These are phyloP conservation scores for Athripsodes cinereus DNA, from an alignment of 2,888 invertebrate species.

Conservation along the genomic window DNA sequence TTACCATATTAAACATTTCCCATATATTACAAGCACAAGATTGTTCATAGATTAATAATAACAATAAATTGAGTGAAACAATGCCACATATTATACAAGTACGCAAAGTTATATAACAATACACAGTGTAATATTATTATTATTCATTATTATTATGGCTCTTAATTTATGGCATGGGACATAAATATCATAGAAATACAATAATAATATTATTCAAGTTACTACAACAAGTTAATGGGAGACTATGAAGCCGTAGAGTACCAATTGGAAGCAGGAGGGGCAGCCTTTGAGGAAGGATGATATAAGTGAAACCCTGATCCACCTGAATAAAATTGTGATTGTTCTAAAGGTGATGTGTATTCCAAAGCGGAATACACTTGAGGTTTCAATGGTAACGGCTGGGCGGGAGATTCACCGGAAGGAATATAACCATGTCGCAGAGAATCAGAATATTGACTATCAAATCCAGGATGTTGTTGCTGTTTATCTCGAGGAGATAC, in stretches of 20 bases:
- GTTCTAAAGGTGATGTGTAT: constrained; percentile 65
- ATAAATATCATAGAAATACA: constrained; percentile 12
- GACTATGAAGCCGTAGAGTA: constrained; percentile 71
- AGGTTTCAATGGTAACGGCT: constrained; percentile 77
- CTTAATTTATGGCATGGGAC: constrained; percentile 11
- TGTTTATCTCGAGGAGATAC: constrained; percentile 88
- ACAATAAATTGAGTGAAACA: no score
- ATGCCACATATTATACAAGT: neutral
- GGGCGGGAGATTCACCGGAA: constrained; percentile 45
- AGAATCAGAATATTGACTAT: constrained; percentile 60
- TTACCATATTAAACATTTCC: no score
- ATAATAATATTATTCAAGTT: neutral
- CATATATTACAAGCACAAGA: no score
- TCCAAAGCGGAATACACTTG: constrained; percentile 78
- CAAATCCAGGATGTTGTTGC: constrained; percentile 51
- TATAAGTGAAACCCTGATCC: constrained; percentile 82
- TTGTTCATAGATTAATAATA: no score
- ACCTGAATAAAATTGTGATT: constrained; percentile 81
- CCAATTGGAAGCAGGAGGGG: constrained; percentile 67
- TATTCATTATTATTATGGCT: constrained; percentile 13
- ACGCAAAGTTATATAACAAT: neutral
- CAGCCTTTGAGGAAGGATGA: constrained; percentile 66
- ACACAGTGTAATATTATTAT: neutral
- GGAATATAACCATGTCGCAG: constrained; percentile 49
- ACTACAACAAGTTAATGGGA: constrained; percentile 13